Base-by-base conservation (phyloP, 2,888 invertebrate genomes). In the Orthosia gothica region DNA sequence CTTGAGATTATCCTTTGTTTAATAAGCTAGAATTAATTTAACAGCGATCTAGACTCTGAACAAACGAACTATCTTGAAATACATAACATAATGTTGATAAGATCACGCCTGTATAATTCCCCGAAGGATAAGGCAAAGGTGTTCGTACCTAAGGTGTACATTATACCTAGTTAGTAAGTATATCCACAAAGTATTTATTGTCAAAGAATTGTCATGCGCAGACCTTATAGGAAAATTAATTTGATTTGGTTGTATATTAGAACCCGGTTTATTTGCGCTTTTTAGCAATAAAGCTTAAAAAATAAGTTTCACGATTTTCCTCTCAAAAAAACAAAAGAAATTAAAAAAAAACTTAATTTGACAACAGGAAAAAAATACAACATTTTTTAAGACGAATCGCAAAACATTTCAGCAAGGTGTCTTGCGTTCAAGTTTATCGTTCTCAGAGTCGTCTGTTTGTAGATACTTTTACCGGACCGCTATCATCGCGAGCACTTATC, bases 401-500 rank as follows among this genome's bases (percentile, higher is more conserved):
- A 11, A 73, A 61, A 83, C 12, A 26, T 66, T 70, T 65, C 49
- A 68, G 16, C 52, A 23, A 16, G 15, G 18, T 13, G 4, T 4
- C 16, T n/a, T 23, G 11, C n/a, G 12, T 58, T 49, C 32, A 23
- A 50, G 70, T 74, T 67, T 83, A 63, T 84, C 71, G 50, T 75
- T 58, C 72, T 69, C 58, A 47, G 68, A 66, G 55, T 55, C 12
- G 68, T 76, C 54, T 74, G 73, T 78, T 70, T 72, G 59, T 72
- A 40, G 40, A 40, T 9, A 64, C 23, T 79, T 76, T 72, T 66
- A 72, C 65, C 18, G 20, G 15, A 49, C 62, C 62, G 76, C 58
- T 72, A 58, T 85, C 82, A 82, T 71, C 82, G 16, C 65, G 13
- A 64, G 73, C 87, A 84, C 85, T 87, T 87, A 85, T 40, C 61